Evolutionary conservation across 2,113 vertebrate species (phyloP), one percentile per base, ranked within the genome.

Genomic region (Aix galericulata): DNA sequence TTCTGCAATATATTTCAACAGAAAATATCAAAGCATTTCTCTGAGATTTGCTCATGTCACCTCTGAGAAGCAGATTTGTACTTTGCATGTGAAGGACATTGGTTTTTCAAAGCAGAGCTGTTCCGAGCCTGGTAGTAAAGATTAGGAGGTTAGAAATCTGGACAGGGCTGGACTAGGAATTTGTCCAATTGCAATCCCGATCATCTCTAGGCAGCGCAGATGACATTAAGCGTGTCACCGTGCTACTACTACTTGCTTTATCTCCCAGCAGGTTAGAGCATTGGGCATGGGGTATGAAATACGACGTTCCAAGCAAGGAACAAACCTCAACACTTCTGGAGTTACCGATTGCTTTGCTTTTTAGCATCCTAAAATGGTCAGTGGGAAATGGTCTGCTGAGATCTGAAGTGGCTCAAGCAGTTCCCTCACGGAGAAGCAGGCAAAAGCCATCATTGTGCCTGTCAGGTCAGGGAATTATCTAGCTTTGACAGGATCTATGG

Each of bases 401-500:
- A 25, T 11, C 20, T 60, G 73, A 29, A 67, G 46, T 46, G 34
- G 25, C 62, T 84, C 11, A 3, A 11, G 34, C 0, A 0, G 67
- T 81, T 86, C 53, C 34, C 63, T 78, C 56, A 14, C 0, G 3
- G 38, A 63, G 50, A 63, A 89, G 38, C 0, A 56, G 82, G 68
- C 58, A 81, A 63, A 76, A 84, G 48, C n/a, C 71, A 46, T 82
- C 56, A 4, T 55, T 86, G 58, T 52, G 13, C 66, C 42, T 20
- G 1, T 79, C 32, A 44, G 27, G 62, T 34, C 67, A 8, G 1
- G 0, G 50, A 60, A 7, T 11, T 83, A 34, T 22, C 82, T 80
- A 73, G 21, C 73, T 80, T 52, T 64, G 89, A n/a, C 69, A 82
- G 79, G 85, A 75, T 94, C 88, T 93, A 81, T 55, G 56, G 67